Percentiles rank a stretch among this genome's conserved stretches.
These are phyloP conservation scores for Drosophila tristis DNA, from an alignment of 1,140 invertebrate genomes.

Conservation along the genomic window DNA sequence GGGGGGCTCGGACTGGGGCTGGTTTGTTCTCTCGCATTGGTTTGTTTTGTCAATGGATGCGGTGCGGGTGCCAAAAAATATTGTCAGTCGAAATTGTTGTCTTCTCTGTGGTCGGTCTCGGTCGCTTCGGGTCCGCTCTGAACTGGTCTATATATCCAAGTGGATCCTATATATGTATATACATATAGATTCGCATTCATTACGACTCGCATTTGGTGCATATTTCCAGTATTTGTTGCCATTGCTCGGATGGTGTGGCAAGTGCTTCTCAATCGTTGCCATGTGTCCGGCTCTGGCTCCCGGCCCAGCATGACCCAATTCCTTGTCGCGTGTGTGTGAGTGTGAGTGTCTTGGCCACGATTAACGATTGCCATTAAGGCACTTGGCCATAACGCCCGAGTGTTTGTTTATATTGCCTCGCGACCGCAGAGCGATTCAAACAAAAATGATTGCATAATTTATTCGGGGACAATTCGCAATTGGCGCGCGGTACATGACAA, in stretches of 20 bases:
- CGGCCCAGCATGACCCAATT: conserved; percentile 40
- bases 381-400: conserved; percentile 51
- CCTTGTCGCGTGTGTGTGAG: neutral
- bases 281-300: conserved; percentile 27
- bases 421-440: conserved; percentile 33
- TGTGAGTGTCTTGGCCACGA: conserved; percentile 24
- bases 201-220: conserved; percentile 6
- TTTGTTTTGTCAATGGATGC: conserved; percentile 58
- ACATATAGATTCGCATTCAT: neutral
- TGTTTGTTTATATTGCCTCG: conserved; percentile 70
- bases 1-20: too few species aligned
- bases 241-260: conserved; percentile 1
- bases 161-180: conserved; percentile 14
- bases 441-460: conserved; percentile 76
- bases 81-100: conserved; percentile 77
- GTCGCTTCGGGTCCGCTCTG: conserved; percentile 22
- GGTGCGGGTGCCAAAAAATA: conserved; percentile 76
- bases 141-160: conserved; percentile 28
- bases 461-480: conserved; percentile 19
- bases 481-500: conserved; percentile 7
- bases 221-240: conserved; percentile 32
- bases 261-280: conserved; percentile 22
- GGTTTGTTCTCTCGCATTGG: conserved; percentile 24
- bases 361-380: conserved; percentile 53
- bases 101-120: conserved; percentile 68